Percentiles rank a stretch among this genome's conserved stretches.
Conservation (phyloP, 64 coral and sea anemone genomes). For the Montipora capricornis region DNA sequence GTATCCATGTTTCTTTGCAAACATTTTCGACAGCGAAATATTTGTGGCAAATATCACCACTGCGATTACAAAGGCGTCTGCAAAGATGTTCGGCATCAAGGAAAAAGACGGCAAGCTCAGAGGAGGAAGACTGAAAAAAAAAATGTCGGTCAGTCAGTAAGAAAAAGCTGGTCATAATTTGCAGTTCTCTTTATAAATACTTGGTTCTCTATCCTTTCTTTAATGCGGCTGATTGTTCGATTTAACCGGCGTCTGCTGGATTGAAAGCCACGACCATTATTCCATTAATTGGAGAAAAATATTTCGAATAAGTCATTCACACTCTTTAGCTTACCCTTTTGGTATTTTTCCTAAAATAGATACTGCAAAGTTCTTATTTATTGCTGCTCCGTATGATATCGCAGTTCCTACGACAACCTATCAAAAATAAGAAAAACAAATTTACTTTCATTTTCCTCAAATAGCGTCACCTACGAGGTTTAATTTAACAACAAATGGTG, state of each 20-base stretch:
- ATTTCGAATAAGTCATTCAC: too few relatives aligned
- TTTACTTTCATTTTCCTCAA: too few relatives aligned
- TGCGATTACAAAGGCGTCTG: conserved; percentile 86
- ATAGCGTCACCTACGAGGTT: too few relatives aligned
- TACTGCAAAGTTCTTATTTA: conserved; percentile 76
- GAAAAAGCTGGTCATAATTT: background rate
- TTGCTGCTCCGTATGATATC: conserved; percentile 79
- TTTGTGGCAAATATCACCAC: conserved; percentile 96
- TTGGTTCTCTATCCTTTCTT: too few relatives aligned
- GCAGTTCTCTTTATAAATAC: too few relatives aligned
- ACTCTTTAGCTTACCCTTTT: conserved; percentile 68
- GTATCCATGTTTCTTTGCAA: conserved; percentile 86
- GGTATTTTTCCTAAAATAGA: conserved; percentile 78
- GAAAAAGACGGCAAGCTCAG: conserved; percentile 71
- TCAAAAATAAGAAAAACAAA: background rate
- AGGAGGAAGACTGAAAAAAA: conserved; percentile 72
- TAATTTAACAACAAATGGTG: too few relatives aligned
- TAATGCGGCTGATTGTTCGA: too few relatives aligned
- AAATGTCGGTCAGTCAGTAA: background rate
- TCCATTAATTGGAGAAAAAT: too few relatives aligned
- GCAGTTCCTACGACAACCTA: conserved; percentile 84
- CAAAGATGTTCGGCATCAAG: conserved; percentile 52
- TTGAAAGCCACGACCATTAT: too few relatives aligned
- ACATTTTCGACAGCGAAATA: conserved; percentile 88
- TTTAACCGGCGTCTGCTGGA: too few relatives aligned